Base-by-base conservation (phyloP, 2,888 invertebrate species). In the Melitaea athalia region DNA sequence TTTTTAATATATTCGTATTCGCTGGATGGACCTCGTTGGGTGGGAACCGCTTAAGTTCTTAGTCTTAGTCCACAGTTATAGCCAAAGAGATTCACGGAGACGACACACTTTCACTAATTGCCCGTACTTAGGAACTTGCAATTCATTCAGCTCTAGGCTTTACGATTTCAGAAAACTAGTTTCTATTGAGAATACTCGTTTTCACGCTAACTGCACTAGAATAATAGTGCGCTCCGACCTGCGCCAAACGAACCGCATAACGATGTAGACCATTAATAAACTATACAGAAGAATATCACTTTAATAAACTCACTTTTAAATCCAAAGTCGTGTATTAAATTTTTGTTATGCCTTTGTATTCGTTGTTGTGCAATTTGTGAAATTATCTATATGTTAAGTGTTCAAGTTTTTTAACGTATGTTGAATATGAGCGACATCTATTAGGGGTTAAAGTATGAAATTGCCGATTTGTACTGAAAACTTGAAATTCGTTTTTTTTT, bases 141-240 rank as follows among this genome's bases (percentile, higher is more conserved):
- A 43, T 66, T 64, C 45, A 53, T 60, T 50, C 65, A 45, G 10
- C 38, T 38, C 55, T 53, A 11, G 53, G 10, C 45, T 60, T 66
- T 47, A 45, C 17, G 59, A 50, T 45, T 67, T 47, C 49, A 64
- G 57, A 62, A 59, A 71, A 71, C 71, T 45, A 63, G 69, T 67
- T 59, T 67, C 47, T 67, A 49, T 47, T 59, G 69, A 62, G n/a
- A n/a, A 53, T n/a, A 62, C 63, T 61, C 57, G 38, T 53, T 47
- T 71, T 69, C 67, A 71, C 67, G 69, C 59, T 71, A 43, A 14
- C 43, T 47, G 71, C 62, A 57, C 53, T 63, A 53, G 69, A 69
- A 71, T 67, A 71, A 71, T 71, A 57, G 67, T 42, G 33, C 17
- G 42, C 43, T 64, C 57, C 61, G 57, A 50, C 63, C 61, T 68